Evolutionary conservation across 2,888 invertebrate genomes (phyloP).

Genomic region (Hipparchia sbordonii): DNA sequence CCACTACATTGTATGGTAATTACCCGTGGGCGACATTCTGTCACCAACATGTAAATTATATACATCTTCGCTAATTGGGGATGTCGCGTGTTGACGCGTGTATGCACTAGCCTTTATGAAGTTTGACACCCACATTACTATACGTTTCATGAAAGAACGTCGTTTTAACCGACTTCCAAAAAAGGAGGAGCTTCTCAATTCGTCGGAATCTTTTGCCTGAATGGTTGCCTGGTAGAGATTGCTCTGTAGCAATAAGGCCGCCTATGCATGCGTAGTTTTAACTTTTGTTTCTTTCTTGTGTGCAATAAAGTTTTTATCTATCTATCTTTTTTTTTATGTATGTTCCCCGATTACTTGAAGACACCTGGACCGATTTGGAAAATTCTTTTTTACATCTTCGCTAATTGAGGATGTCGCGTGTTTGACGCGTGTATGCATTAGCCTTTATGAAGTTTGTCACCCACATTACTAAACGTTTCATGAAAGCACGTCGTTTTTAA

Average conservation of each 20-base stretch:
- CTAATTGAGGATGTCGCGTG: conserved; percentile 32
- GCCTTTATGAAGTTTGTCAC: conserved; percentile 54
- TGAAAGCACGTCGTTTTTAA: background rate
- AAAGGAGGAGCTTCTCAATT: too few species aligned
- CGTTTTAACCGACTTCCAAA: background rate
- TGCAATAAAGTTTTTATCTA: too few species aligned
- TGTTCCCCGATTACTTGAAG: too few species aligned
- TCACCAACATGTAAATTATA: conserved; percentile 49
- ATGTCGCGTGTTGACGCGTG: conserved; percentile 35
- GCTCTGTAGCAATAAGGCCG: too few species aligned
- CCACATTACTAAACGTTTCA: conserved; percentile 34
- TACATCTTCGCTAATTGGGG: conserved; percentile 44
- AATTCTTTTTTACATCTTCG: conserved; percentile 42
- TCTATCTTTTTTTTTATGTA: too few species aligned
- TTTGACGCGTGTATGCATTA: conserved; percentile 39
- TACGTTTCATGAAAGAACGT: background rate
- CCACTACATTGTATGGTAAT: conserved; percentile 79
- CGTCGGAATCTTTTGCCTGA: too few species aligned
- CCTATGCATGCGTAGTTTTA: too few species aligned
- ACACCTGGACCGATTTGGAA: too few species aligned
- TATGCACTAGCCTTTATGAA: conserved; percentile 47
- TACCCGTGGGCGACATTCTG: conserved; percentile 50
- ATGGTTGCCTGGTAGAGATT: too few species aligned
- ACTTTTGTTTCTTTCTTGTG: too few species aligned
- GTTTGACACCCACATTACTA: conserved; percentile 50